Conservation (phyloP, 2,113 vertebrate genomes). For the Prochilodus magdalenae region DNA sequence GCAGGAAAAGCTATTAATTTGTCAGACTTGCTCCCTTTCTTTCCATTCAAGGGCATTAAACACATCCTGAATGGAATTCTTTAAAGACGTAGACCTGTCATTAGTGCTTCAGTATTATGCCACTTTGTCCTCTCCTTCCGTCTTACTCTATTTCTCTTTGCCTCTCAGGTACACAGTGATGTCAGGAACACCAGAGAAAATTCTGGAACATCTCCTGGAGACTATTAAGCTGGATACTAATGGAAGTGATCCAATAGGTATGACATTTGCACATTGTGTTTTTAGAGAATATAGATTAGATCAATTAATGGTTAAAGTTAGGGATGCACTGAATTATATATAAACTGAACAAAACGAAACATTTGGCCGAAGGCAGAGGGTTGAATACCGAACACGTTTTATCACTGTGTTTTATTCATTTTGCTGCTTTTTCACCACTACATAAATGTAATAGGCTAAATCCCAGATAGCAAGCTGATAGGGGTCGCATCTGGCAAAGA, state of each 20-base stretch:
- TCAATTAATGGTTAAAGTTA: too few relatives aligned
- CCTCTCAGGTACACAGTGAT: slow-evolving; percentile 88
- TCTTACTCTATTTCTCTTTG: not conserved
- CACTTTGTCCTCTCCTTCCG: not conserved
- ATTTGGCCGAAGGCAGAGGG: too few relatives aligned
- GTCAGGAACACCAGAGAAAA: slow-evolving; percentile 94
- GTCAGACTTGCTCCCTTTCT: slow-evolving; percentile 41
- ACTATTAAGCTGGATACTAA: slow-evolving; percentile 86
- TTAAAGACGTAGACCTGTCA: not conserved
- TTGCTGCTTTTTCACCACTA: too few relatives aligned
- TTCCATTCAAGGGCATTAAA: slow-evolving; percentile 52
- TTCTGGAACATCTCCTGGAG: slow-evolving; percentile 92
- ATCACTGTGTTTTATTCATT: too few relatives aligned
- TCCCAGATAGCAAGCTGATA: too few relatives aligned
- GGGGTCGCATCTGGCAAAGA: too few relatives aligned
- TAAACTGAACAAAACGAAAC: too few relatives aligned
- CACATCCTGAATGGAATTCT: not conserved
- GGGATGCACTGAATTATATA: too few relatives aligned
- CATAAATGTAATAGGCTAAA: too few relatives aligned
- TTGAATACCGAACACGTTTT: too few relatives aligned
- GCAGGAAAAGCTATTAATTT: slow-evolving; percentile 12
- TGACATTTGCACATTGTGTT: too few relatives aligned
- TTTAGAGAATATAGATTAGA: too few relatives aligned
- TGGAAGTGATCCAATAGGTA: slow-evolving; percentile 84
- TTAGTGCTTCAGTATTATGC: not conserved